Base-by-base conservation (phyloP, 2,888 invertebrate genomes). In the Agrotis clavis region DNA sequence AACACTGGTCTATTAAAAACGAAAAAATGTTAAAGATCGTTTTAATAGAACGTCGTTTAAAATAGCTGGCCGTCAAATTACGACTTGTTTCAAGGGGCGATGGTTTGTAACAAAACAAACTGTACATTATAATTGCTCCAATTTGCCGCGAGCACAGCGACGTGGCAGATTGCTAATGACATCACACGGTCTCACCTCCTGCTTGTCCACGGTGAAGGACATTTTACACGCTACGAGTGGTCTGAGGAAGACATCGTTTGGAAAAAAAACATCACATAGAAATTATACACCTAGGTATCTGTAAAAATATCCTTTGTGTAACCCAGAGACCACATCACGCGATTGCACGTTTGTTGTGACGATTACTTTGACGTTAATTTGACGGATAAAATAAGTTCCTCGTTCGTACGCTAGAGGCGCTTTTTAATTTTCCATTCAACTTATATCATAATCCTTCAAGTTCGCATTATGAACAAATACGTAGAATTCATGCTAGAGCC, bases 91-190 rank as follows among this genome's bases (percentile, higher is more conserved):
- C 61, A 47, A 67, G 83, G 73, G 65, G 77, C 61, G 80, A 74
- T 79, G 82, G 83, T 79, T 78, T 80, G 84, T 88, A 90, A 90
- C 92, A 93, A 93, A 93, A 93, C 92, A 92, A 92, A 90, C 80
- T 86, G 88, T 86, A 85, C 86, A 80, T 79, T 90, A 89, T 95
- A 95, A 95, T 94, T 95, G 94, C 91, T 90, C 89, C 94, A 94
- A 95, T 94, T 94, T 94, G 92, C 89, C 85, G 86, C 83, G 86
- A 87, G 91, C 93, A 90, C 90, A 92, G 83, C 87, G 86, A 78
- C 82, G 87, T 82, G 86, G 87, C 89, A 89, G 91, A 91, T 91
- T 91, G 92, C 91, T 93, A 92, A 94, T 94, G 94, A 93, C 92
- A 91, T 92, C 93, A 91, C 91, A 91, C 90, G 91, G 92, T 91